phyloP scores from a whole-genome alignment of 2,113 vertebrate species.

The Vulpes ferrilata region DNA sequence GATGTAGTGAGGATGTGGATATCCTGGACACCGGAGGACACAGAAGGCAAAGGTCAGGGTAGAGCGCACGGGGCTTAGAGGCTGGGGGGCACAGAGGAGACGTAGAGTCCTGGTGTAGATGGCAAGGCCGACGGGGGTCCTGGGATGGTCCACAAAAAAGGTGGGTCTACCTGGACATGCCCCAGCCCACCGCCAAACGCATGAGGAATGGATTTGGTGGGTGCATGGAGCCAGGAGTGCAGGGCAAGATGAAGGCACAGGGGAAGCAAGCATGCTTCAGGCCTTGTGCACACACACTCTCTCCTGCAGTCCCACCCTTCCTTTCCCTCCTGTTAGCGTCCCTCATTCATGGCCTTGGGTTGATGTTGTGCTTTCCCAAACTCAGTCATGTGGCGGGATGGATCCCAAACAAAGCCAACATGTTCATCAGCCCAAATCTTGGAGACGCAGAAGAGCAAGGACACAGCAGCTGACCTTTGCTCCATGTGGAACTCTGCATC shows the following conservation, averaged over 20 bases:
- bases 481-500: background rate
- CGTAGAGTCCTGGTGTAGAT: background rate
- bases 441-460: background rate
- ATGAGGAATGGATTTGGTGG: too few relatives aligned
- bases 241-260: background rate
- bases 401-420: background rate
- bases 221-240: too few relatives aligned
- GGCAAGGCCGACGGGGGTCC: background rate
- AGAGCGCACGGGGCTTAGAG: accelerated
- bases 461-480: background rate
- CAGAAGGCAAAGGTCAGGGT: too few relatives aligned
- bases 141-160: background rate
- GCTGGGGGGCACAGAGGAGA: background rate
- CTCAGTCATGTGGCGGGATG: background rate
- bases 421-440: too few relatives aligned
- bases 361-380: background rate
- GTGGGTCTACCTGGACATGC: background rate
- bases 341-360: background rate
- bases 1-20: background rate
- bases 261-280: background rate
- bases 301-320: too few relatives aligned
- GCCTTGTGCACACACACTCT: too few relatives aligned
- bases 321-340: background rate
- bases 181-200: accelerated
- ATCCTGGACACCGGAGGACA: background rate